phyloP scores from a whole-genome alignment of 2,113 vertebrate species.

The Tylochromis polylepis region DNA sequence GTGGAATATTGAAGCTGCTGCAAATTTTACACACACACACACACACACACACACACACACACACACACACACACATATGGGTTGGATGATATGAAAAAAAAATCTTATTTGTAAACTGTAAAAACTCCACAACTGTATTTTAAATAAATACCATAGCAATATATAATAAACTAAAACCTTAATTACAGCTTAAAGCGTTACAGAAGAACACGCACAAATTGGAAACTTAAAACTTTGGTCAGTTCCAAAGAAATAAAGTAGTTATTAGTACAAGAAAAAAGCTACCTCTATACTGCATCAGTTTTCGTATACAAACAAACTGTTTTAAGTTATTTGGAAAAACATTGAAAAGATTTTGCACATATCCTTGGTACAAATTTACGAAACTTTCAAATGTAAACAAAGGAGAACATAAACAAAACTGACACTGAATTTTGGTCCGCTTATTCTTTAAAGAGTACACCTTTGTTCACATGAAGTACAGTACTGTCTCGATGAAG shows the following conservation, averaged over 20 bases:
- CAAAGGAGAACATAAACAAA: neutral
- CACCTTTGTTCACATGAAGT: neutral
- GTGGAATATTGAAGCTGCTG: neutral
- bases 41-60: neutral
- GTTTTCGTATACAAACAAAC: neutral
- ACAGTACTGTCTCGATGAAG: neutral
- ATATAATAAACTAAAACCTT: neutral
- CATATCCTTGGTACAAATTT: too few species aligned
- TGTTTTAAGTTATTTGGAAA: neutral
- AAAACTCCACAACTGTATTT: neutral
- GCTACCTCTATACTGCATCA: neutral
- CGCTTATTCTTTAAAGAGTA: neutral
- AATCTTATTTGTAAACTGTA: neutral
- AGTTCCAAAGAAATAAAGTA: neutral
- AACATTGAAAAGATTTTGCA: neutral
- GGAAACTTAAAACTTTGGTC: neutral
- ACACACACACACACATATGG: neutral
- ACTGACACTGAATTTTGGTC: neutral
- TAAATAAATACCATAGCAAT: neutral
- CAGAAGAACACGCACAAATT: neutral
- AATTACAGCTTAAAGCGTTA: neutral
- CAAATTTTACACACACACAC: neutral
- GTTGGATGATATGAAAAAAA: neutral
- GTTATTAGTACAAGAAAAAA: neutral
- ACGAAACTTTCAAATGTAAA: neutral